A percentile compares a stretch with the other conserved stretches of the same genome.
Conservation (phyloP, 2,888 invertebrate species). For the Spialia ferax region DNA sequence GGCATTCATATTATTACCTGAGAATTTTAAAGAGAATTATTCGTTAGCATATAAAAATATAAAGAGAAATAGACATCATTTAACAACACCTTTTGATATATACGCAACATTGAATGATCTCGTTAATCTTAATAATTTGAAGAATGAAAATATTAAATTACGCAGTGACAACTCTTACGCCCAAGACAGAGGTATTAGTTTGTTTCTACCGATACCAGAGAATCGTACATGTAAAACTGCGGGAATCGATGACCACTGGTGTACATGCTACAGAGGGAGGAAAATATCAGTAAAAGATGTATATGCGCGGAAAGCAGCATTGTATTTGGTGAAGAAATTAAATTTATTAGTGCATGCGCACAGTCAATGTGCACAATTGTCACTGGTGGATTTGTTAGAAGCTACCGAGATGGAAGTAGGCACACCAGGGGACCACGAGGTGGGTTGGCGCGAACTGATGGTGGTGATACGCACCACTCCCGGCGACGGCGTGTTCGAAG, state of each 20-base stretch:
- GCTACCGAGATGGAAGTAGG: slow-evolving; percentile 88
- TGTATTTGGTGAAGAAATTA: slow-evolving; percentile 88
- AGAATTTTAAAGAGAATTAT: slow-evolving; percentile 89
- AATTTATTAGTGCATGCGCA: slow-evolving; percentile 88
- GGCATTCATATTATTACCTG: slow-evolving; percentile 90
- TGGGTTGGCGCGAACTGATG: slow-evolving; percentile 87
- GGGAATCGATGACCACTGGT: slow-evolving; percentile 94
- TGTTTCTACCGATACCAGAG: slow-evolving; percentile 91
- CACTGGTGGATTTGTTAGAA: slow-evolving; percentile 87
- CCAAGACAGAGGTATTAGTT: slow-evolving; percentile 89
- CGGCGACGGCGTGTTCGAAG: slow-evolving; percentile 92
- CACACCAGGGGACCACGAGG: slow-evolving; percentile 63
- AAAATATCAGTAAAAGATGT: slow-evolving; percentile 84
- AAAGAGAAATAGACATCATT: slow-evolving; percentile 87
- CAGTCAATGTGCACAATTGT: slow-evolving; percentile 89
- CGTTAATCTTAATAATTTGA: slow-evolving; percentile 78
- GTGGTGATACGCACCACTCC: slow-evolving; percentile 89
- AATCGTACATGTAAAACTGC: slow-evolving; percentile 92
- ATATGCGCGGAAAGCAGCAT: slow-evolving; percentile 86
- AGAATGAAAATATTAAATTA: slow-evolving; percentile 68
- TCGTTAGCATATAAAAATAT: slow-evolving; percentile 88
- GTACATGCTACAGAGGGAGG: slow-evolving; percentile 92
- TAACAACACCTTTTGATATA: slow-evolving; percentile 95
- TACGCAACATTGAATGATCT: slow-evolving; percentile 93
- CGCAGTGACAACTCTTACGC: slow-evolving; percentile 65